Evolutionary conservation across 2,888 invertebrate genomes (phyloP).

Genomic region (Philereme transversata): DNA sequence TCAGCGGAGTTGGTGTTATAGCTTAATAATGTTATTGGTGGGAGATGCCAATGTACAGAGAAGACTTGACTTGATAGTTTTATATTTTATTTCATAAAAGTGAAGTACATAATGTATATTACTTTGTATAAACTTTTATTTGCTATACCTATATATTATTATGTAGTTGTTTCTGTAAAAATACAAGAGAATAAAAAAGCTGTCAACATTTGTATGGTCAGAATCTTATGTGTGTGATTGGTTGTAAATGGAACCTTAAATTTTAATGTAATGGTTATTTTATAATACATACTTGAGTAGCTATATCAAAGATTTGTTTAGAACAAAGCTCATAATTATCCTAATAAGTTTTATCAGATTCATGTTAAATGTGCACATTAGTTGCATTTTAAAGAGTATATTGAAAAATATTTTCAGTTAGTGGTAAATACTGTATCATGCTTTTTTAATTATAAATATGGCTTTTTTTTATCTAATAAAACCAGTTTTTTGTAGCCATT

Average conservation of each 20-base stretch:
- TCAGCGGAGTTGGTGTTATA: conserved; percentile 6
- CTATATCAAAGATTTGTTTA: conserved; percentile 30
- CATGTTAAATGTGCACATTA: conserved; percentile 70
- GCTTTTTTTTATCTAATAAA: too few relatives aligned
- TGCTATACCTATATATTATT: conserved; percentile 23
- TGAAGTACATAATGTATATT: conserved; percentile 32
- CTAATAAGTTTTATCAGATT: conserved; percentile 51
- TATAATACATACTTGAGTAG: conserved; percentile 13
- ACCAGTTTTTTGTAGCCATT: too few relatives aligned
- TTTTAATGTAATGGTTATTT: conserved; percentile 10
- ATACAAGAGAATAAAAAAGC: conserved; percentile 18
- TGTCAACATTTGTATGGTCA: conserved; percentile 16
- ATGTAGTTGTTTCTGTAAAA: conserved; percentile 18
- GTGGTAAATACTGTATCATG: conserved; percentile 76
- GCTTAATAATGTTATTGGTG: conserved; percentile 8
- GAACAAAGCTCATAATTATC: conserved; percentile 22
- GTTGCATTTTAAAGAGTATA: conserved; percentile 61
- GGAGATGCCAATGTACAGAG: conserved; percentile 26
- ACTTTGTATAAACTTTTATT: conserved; percentile 32
- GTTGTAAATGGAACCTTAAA: conserved; percentile 25
- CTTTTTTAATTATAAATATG: conserved; percentile 64
- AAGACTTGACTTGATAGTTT: conserved; percentile 26
- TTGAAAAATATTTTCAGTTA: conserved; percentile 70
- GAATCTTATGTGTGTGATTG: conserved; percentile 13
- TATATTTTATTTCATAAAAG: conserved; percentile 21